Conservation (phyloP, 2,888 invertebrate genomes). For the Acronicta psi region DNA sequence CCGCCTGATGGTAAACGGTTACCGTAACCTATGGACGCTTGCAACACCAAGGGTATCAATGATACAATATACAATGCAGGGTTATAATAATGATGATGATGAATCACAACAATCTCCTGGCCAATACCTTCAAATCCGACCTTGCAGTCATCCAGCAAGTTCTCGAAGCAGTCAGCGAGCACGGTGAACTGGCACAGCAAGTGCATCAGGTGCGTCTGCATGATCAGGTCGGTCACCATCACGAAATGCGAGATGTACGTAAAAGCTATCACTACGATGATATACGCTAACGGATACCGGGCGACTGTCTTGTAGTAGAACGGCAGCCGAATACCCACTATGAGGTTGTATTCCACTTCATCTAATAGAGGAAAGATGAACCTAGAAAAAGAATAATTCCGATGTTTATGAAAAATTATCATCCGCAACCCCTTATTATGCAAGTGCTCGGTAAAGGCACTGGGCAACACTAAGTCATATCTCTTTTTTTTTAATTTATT, state of each 20-base stretch:
- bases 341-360: slow-evolving; percentile 77
- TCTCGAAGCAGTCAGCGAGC: slow-evolving; percentile 75
- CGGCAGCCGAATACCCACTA: slow-evolving; percentile 70
- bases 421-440: too few relatives aligned
- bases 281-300: slow-evolving; percentile 67
- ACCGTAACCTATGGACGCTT: too few relatives aligned
- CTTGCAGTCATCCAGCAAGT: slow-evolving; percentile 69
- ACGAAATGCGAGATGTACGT: slow-evolving; percentile 73
- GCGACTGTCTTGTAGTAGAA: slow-evolving; percentile 64
- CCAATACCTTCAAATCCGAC: slow-evolving; percentile 61
- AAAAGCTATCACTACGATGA: slow-evolving; percentile 64
- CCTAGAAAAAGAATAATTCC: slow-evolving; percentile 63
- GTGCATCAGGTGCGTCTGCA: slow-evolving; percentile 77
- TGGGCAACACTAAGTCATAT: too few relatives aligned
- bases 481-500: too few relatives aligned
- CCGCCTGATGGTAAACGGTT: too few relatives aligned
- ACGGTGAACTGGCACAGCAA: slow-evolving; percentile 77
- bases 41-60: too few relatives aligned
- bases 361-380: slow-evolving; percentile 75
- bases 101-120: background rate
- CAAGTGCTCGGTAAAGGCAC: too few relatives aligned
- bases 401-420: too few relatives aligned
- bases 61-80: too few relatives aligned
- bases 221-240: slow-evolving; percentile 76
- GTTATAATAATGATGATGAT: too few relatives aligned